These are phyloP conservation scores for Platycheirus rosarum DNA, from an alignment of 2,888 invertebrate species.

Conservation along the genomic window DNA sequence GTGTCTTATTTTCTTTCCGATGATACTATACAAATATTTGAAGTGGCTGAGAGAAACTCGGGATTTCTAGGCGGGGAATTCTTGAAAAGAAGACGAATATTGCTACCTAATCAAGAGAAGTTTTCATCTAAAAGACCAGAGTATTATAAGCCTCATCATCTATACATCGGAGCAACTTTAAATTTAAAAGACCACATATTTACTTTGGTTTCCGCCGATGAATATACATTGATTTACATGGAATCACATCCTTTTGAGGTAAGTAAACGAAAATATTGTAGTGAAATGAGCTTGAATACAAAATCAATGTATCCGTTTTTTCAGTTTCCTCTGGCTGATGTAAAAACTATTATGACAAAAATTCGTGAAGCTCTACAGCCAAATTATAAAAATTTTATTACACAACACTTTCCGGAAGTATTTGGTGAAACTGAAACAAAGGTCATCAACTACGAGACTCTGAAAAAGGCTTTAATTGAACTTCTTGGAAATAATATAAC, in stretches of 20 bases:
- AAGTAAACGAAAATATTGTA: conserved; percentile 40
- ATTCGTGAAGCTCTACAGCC: conserved; percentile 87
- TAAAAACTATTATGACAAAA: conserved; percentile 88
- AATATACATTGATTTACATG: conserved; percentile 94
- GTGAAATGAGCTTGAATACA: too few species aligned
- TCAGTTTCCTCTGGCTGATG: conserved; percentile 89
- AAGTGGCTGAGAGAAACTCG: conserved; percentile 88
- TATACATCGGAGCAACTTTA: conserved; percentile 92
- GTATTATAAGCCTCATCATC: conserved; percentile 90
- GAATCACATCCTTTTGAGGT: conserved; percentile 90
- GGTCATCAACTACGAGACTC: conserved; percentile 78
- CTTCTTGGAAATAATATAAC: conserved; percentile 88
- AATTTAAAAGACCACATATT: conserved; percentile 91
- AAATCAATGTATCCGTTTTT: too few species aligned
- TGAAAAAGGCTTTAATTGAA: conserved; percentile 86
- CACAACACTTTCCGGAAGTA: conserved; percentile 85
- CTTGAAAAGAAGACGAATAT: conserved; percentile 87
- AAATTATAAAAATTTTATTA: conserved; percentile 90
- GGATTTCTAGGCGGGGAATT: conserved; percentile 87
- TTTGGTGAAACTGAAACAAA: conserved; percentile 73
- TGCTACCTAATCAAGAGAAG: conserved; percentile 89
- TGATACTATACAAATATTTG: conserved; percentile 92
- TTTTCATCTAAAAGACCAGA: conserved; percentile 88
- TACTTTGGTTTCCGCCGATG: conserved; percentile 90
- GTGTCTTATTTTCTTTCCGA: conserved; percentile 91